Evolutionary conservation across 2,888 invertebrate species (phyloP).

Genomic region (Germaria angustata): DNA sequence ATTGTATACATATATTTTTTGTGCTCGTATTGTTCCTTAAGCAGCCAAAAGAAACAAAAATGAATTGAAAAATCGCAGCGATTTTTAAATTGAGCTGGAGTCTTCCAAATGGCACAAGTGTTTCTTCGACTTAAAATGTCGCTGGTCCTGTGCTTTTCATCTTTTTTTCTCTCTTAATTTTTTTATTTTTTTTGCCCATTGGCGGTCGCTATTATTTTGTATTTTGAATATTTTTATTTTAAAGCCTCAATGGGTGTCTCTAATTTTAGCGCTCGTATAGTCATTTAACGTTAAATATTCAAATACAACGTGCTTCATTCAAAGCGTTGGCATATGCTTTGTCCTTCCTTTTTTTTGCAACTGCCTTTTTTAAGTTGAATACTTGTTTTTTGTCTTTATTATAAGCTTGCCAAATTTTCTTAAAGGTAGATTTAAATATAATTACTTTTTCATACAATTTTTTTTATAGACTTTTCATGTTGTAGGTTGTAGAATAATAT

Average conservation of each 20-base stretch:
- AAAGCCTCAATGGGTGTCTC: background rate
- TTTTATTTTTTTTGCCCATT: slow-evolving; percentile 15
- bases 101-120: slow-evolving; percentile 60
- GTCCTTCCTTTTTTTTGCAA: background rate
- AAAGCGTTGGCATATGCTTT: background rate
- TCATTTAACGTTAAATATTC: slow-evolving; percentile 26
- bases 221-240: background rate
- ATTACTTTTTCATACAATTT: background rate
- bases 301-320: background rate
- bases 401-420: background rate
- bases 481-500: background rate
- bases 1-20: too few species aligned
- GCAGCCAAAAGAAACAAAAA: background rate
- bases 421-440: slow-evolving; percentile 4
- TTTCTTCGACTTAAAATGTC: slow-evolving; percentile 34
- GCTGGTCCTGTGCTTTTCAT: background rate
- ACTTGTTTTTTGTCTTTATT: background rate
- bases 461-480: background rate
- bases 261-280: background rate
- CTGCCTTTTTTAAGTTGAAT: background rate
- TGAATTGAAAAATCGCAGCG: background rate
- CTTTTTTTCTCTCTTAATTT: background rate
- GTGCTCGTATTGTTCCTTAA: background rate
- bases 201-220: slow-evolving; percentile 37
- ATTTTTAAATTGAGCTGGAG: slow-evolving; percentile 49